phyloP scores from a whole-genome alignment of 2,888 invertebrate species.

The Agelastica alni region DNA sequence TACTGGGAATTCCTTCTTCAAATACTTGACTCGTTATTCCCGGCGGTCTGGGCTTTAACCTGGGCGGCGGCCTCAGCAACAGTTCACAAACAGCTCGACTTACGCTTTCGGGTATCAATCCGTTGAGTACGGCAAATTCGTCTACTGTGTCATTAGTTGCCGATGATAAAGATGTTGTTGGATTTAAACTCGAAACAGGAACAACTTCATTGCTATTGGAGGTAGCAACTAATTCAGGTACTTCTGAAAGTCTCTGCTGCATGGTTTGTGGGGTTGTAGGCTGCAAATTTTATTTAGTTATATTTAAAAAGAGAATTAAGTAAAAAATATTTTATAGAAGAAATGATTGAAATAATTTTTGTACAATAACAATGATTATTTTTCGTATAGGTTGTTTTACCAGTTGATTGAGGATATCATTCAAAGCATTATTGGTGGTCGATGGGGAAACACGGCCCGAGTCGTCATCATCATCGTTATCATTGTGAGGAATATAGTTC shows the following conservation, averaged over 20 bases:
- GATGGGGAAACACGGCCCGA: neutral
- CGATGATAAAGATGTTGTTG: conserved; percentile 5
- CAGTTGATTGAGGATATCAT: conserved; percentile 7
- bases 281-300: neutral
- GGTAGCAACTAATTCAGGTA: neutral
- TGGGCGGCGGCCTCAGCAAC: conserved; percentile 52
- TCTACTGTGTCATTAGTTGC: conserved; percentile 31
- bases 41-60: conserved; percentile 57
- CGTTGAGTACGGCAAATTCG: conserved; percentile 43
- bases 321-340: neutral
- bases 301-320: neutral
- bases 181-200: neutral
- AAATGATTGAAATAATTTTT: neutral
- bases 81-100: conserved; percentile 48
- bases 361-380: neutral
- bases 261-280: neutral
- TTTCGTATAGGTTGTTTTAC: neutral
- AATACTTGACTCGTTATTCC: conserved; percentile 56
- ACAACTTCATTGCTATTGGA: neutral
- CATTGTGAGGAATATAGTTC: conserved; percentile 48
- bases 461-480: conserved; percentile 14
- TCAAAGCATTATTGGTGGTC: conserved; percentile 10
- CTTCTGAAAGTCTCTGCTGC: neutral
- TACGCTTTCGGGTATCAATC: conserved; percentile 46
- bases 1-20: conserved; percentile 51